A percentile compares a stretch with the other conserved stretches of the same genome.
These are phyloP conservation scores for Sebastolobus altivelis DNA, from an alignment of 2,797 vertebrate species.

Conservation along the genomic window DNA sequence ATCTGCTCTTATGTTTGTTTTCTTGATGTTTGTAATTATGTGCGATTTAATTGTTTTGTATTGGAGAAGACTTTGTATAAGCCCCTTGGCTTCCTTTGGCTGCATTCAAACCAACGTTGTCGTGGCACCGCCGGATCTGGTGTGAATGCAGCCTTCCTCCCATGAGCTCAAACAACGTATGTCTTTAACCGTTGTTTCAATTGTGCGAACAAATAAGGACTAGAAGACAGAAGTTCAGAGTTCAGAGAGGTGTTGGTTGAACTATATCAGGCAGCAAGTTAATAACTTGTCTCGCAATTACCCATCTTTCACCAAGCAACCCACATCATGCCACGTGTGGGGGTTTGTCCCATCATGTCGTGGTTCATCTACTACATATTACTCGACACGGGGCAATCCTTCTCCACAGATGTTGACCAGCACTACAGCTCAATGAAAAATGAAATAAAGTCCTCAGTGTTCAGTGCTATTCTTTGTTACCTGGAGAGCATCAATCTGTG, in stretches of 20 bases:
- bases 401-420: neutral
- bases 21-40: neutral
- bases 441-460: neutral
- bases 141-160: neutral
- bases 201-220: neutral
- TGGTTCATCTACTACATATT: neutral
- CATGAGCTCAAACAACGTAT: neutral
- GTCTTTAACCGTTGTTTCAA: neutral
- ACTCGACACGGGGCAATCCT: neutral
- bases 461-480: neutral
- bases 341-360: neutral
- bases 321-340: neutral
- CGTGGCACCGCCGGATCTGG: no score
- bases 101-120: no score
- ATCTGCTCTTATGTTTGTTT: neutral
- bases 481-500: neutral
- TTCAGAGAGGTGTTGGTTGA: neutral
- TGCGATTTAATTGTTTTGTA: neutral
- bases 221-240: neutral
- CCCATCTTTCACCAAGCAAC: neutral
- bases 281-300: neutral
- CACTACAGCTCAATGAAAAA: neutral
- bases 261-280: neutral
- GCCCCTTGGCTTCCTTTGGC: neutral
- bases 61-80: neutral